These are phyloP conservation scores for Tetragnatha montana DNA, from an alignment of 2,888 invertebrate genomes.

Conservation along the genomic window DNA sequence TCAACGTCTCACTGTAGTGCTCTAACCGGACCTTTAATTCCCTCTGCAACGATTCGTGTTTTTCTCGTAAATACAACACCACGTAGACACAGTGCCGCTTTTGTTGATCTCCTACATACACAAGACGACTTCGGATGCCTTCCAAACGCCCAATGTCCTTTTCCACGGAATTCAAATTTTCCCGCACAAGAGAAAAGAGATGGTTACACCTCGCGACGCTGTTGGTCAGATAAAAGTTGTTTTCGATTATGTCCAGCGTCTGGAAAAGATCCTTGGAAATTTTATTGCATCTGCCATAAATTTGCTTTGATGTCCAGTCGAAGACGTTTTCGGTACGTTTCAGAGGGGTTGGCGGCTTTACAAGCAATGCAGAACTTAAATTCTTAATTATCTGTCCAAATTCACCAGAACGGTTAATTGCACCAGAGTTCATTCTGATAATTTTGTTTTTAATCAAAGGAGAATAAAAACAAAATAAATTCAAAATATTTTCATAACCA, in stretches of 20 bases:
- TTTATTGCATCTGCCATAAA: background rate
- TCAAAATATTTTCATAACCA: no score
- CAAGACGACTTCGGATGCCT: background rate
- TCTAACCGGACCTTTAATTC: background rate
- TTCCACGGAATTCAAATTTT: background rate
- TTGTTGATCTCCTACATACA: background rate
- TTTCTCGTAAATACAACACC: background rate
- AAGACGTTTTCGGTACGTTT: background rate
- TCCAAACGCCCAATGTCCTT: background rate
- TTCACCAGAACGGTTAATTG: slow-evolving; percentile 1
- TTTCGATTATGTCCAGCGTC: background rate
- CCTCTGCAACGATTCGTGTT: background rate
- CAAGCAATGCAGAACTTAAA: background rate
- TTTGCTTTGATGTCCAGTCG: background rate
- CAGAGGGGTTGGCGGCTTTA: background rate
- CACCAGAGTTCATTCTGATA: background rate
- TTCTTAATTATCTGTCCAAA: slow-evolving; percentile 10
- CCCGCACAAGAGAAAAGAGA: background rate
- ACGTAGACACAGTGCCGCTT: background rate
- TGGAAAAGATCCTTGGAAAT: background rate
- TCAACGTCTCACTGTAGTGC: background rate
- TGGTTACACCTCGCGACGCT: background rate
- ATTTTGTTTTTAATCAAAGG: no score
- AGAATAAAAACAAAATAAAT: no score
- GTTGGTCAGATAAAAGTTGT: background rate